phyloP scores from a whole-genome alignment of 2,113 vertebrate species.

The Anhinga anhinga region DNA sequence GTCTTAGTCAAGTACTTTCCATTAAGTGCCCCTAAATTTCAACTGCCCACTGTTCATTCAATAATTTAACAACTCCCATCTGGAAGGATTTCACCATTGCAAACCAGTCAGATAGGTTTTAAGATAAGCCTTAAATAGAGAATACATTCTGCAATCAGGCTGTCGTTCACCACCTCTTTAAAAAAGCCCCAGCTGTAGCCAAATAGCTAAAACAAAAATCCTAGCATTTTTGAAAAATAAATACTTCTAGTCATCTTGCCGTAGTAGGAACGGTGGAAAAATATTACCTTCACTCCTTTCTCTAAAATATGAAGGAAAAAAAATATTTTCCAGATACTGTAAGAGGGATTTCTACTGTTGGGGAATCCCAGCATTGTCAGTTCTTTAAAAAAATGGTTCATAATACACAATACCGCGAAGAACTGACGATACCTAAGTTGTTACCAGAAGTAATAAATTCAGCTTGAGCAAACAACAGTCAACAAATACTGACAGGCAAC shows the following conservation, averaged over 20 bases:
- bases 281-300: neutral
- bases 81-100: constrained; percentile 50
- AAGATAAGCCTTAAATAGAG: neutral
- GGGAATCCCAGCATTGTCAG: neutral
- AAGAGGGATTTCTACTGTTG: neutral
- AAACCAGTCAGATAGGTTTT: neutral
- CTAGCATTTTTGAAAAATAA: neutral
- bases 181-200: neutral
- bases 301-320: neutral
- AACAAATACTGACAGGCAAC: neutral
- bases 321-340: neutral
- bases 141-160: neutral
- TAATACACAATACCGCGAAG: neutral
- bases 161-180: neutral
- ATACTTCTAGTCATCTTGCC: neutral
- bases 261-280: neutral
- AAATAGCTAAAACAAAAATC: constrained; percentile 27
- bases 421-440: neutral
- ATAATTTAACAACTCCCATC: constrained; percentile 45
- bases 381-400: neutral
- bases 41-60: constrained; percentile 44
- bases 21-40: constrained; percentile 49
- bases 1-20: neutral
- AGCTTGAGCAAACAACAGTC: neutral
- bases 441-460: neutral